Conservation (phyloP, 1,140 invertebrate species). For the Gonioctena quinquepunctata region DNA sequence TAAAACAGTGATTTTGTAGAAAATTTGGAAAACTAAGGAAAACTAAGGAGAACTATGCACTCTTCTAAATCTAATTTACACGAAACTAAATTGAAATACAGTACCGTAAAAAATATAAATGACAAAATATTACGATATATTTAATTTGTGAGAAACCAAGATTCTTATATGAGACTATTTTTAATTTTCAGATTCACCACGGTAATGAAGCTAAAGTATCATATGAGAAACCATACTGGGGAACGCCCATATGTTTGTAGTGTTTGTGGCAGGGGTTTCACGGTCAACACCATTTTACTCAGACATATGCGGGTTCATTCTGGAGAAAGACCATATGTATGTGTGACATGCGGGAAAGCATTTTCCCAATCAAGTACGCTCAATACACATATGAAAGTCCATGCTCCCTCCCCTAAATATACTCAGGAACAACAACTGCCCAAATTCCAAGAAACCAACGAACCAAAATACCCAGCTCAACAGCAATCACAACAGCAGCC, state of each 20-base stretch:
- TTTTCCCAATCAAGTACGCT: slow-evolving; percentile 55
- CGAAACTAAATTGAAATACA: no score
- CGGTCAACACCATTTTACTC: slow-evolving; percentile 57
- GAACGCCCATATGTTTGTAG: slow-evolving; percentile 68
- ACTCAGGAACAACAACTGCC: slow-evolving; percentile 37
- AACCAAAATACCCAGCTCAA: slow-evolving; percentile 25
- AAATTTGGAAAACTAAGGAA: no score
- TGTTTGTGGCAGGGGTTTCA: slow-evolving; percentile 64
- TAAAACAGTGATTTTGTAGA: no score
- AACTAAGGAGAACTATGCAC: no score
- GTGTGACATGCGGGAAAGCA: slow-evolving; percentile 60
- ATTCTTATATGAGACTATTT: no score
- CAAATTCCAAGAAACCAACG: slow-evolving; percentile 19
- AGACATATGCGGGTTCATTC: slow-evolving; percentile 60
- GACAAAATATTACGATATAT: no score
- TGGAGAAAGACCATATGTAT: slow-evolving; percentile 63
- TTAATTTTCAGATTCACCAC: slow-evolving; percentile 53
- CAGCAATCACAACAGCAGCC: slow-evolving; percentile 26
- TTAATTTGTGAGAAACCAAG: no score
- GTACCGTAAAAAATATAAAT: no score
- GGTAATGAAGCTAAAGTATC: slow-evolving; percentile 60
- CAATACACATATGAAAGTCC: slow-evolving; percentile 54
- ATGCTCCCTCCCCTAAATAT: slow-evolving; percentile 42
- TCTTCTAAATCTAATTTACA: no score
- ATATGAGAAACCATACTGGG: slow-evolving; percentile 66